phyloP scores from a whole-genome alignment of 2,888 invertebrate species.

The Diloba caeruleocephala region DNA sequence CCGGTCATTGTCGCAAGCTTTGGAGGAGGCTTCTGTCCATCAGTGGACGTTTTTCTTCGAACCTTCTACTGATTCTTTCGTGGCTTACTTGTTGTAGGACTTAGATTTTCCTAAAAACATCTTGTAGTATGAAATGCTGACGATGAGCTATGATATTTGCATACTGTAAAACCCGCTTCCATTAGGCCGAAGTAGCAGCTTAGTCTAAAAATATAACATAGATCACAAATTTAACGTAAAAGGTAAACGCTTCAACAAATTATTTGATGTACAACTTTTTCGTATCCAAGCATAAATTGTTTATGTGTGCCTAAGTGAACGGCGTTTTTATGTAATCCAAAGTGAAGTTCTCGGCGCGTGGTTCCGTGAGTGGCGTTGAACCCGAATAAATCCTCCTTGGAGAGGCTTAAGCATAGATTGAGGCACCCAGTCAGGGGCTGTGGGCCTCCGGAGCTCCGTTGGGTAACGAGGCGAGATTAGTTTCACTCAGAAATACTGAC shows the following conservation, averaged over 20 bases:
- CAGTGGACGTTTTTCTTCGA: too few relatives aligned
- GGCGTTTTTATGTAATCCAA: slow-evolving; percentile 50
- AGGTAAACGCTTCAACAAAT: slow-evolving; percentile 42
- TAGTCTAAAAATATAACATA: slow-evolving; percentile 19
- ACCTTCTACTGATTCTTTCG: too few relatives aligned
- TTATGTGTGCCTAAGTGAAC: slow-evolving; percentile 42
- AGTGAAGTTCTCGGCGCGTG: slow-evolving; percentile 25
- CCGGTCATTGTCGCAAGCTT: too few relatives aligned
- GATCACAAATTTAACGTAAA: slow-evolving; percentile 25
- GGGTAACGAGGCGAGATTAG: slow-evolving; percentile 32
- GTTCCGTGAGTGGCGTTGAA: slow-evolving; percentile 32
- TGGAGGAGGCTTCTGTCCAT: too few relatives aligned
- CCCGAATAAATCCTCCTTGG: slow-evolving; percentile 49
- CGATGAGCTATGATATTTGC: too few relatives aligned
- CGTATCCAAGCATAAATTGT: slow-evolving; percentile 42
- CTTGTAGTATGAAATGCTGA: too few relatives aligned
- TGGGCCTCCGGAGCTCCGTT: too few relatives aligned
- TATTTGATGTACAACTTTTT: slow-evolving; percentile 41
- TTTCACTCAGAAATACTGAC: slow-evolving; percentile 24
- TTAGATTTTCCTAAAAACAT: too few relatives aligned
- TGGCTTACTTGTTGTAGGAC: too few relatives aligned
- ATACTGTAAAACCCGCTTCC: too few relatives aligned
- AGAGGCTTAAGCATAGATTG: slow-evolving; percentile 48
- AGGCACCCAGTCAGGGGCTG: slow-evolving; percentile 17
- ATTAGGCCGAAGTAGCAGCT: not conserved